A percentile compares a stretch with the other conserved stretches of the same genome.
Conservation (phyloP, 30 jellyfish, hydroid and myxozoan species). For the Aurelia sp. region DNA sequence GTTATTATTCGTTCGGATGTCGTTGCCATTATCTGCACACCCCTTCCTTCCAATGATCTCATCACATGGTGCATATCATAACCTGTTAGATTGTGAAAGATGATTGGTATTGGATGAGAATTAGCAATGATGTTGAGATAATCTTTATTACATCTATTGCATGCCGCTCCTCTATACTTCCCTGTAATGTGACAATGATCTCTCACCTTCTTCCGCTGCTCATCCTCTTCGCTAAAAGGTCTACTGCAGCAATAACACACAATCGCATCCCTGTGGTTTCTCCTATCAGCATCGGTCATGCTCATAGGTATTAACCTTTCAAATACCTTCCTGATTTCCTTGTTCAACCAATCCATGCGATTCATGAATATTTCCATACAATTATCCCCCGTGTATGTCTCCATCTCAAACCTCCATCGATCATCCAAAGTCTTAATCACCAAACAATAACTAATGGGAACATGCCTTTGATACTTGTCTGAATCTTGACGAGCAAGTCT, state of each 20-base stretch:
- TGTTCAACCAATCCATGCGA: background rate
- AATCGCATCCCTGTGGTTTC: background rate
- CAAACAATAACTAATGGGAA: background rate
- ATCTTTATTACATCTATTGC: too few species aligned
- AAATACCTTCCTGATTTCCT: background rate
- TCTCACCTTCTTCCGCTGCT: background rate
- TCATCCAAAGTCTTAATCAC: background rate
- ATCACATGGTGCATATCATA: too few species aligned
- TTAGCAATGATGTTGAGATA: too few species aligned
- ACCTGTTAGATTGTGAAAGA: too few species aligned
- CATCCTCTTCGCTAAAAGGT: background rate
- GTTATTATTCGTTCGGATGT: too few species aligned
- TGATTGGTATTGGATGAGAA: too few species aligned
- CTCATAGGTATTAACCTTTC: background rate
- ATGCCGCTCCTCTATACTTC: too few species aligned
- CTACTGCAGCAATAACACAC: slow-evolving; percentile 12
- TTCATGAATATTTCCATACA: background rate
- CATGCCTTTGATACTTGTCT: background rate
- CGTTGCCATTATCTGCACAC: too few species aligned
- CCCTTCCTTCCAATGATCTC: too few species aligned
- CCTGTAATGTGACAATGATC: too few species aligned
- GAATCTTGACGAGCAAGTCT: background rate
- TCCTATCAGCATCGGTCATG: background rate
- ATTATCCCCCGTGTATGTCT: background rate
- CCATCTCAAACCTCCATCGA: background rate